Evolutionary conservation across 2,797 vertebrate species (phyloP), one percentile per base, ranked within the genome.

Genomic region (Sebastes iracundus): DNA sequence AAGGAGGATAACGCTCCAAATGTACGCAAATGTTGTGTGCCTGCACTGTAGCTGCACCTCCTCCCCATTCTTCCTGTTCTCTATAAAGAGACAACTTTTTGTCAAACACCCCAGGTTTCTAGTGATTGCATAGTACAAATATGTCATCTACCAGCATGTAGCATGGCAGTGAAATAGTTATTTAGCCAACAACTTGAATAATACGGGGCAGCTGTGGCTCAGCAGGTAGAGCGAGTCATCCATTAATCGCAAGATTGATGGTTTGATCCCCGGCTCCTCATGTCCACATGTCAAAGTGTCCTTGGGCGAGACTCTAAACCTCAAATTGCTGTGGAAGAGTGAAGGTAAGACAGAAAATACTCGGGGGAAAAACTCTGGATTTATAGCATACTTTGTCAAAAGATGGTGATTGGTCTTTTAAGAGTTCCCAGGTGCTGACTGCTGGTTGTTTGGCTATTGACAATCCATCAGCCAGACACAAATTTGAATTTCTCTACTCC

Each of bases 401-500:
- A 72, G 7, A 63, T 68, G 20, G 4, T 52, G 28, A 58, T 62
- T 28, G 60, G 64, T 75, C 4, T 60, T 42, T 61, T 65, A 16
- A 52, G 16, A 35, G 52, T 35, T 77, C 13, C 22, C 58, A 10
- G 38, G 14, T 32, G 20, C 9, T 2, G 35, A 56, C 27, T 32
- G 30, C 6, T 16, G 55, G 18, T 70, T 80, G 71, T 74, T 69
- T 72, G 73, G n/a, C 53, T 28, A 28, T 12, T 27, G 69, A 56
- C 53, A 72, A 35, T 73, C 75, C 77, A 71, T 82, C 80, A 79
- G 28, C 55, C 56, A 35, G 35, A 30, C 59, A 22, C 23, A 23
- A 11, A 49, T 52, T 53, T 70, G 22, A 69, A 38, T 77, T 42
- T 42, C 33, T 70, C 53, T 28, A 8, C 70, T 60, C 20, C 4